Evolutionary conservation across 2,113 vertebrate genomes (phyloP), one percentile per base, ranked within the genome.

Genomic region (Notothenia coriiceps): DNA sequence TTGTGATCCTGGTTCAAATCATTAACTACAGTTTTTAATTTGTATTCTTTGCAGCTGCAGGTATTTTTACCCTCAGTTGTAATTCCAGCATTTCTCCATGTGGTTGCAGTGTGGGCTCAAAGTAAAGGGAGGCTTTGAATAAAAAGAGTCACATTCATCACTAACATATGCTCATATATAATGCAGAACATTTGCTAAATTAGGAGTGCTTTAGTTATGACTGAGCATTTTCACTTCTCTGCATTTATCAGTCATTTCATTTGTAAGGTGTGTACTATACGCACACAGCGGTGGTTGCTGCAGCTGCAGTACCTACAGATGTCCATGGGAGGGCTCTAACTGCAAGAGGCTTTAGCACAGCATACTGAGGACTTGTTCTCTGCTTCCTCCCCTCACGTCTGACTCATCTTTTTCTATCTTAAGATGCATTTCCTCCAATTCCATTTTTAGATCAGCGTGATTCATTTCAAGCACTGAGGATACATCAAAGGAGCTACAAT

Each of bases 381-480:
- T 70, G 80, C 77, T 72, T 74, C 14, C 50, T 69, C 56, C 70
- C 29, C 22, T 70, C 60, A 70, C 54, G 74, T 84, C 85, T 92
- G 91, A 93, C 86, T 92, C 92, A 92, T 91, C 89, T 79, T 62
- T 87, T 89, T 92, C 86, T 88, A 87, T 88, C 77, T 88, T 87
- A 47, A 86, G 85, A 82, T 71, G 54, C 82, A 70, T 82, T 87
- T 82, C 81, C 77, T 84, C 77, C 79, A 74, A 68, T 80, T 65
- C 33, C 15, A 64, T 85, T 85, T 89, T 85, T 85, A 88, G 77
- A 80, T 40, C 60, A 22, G 3, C 3, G 49, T 83, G 80, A 82
- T 79, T 89, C 82, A 89, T 79, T 81, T 81, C 50, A 40, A 55
- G 50, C 60, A 20, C 43, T 10, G 56, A 77, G 55, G 82, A 49